Percentiles rank a stretch among this genome's conserved stretches.
Evolutionary conservation across 2,888 invertebrate genomes (phyloP).

Genomic region (Poecilobothrus nobilitatus): DNA sequence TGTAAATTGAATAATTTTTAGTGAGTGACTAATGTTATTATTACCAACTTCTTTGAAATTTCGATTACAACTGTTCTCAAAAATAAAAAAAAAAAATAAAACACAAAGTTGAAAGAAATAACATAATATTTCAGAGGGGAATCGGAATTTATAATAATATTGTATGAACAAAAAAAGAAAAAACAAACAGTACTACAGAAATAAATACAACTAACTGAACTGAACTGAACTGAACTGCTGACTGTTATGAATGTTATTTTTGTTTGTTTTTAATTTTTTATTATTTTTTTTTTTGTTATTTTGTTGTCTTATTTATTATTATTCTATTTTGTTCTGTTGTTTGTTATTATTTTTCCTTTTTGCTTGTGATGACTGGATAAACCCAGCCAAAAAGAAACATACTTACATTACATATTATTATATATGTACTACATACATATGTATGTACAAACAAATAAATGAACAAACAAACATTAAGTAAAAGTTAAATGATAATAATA

Average conservation of each 20-base stretch:
- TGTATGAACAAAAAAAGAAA: too few relatives aligned
- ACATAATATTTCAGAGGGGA: not conserved
- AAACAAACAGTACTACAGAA: too few relatives aligned
- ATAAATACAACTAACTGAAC: too few relatives aligned
- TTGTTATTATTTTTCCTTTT: not conserved
- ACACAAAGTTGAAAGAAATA: not conserved
- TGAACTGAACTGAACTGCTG: not conserved
- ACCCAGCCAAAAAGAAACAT: conserved; percentile 2
- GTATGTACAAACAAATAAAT: not conserved
- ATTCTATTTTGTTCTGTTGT: not conserved
- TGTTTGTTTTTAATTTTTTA: not conserved
- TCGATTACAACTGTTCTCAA: conserved; percentile 6
- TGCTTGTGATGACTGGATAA: not conserved
- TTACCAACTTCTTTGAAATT: conserved; percentile 6
- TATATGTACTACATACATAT: not conserved
- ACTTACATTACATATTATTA: not conserved
- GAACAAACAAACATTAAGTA: not conserved
- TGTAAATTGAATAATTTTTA: conserved; percentile 3
- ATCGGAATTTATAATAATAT: not conserved
- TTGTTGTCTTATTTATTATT: not conserved
- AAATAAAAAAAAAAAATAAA: not conserved
- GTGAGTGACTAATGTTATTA: conserved; percentile 6
- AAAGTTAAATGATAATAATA: not conserved
- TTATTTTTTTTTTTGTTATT: not conserved
- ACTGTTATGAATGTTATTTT: not conserved